Conservation (phyloP, 2,888 invertebrate genomes). For the Stenolophus ochropezus region DNA sequence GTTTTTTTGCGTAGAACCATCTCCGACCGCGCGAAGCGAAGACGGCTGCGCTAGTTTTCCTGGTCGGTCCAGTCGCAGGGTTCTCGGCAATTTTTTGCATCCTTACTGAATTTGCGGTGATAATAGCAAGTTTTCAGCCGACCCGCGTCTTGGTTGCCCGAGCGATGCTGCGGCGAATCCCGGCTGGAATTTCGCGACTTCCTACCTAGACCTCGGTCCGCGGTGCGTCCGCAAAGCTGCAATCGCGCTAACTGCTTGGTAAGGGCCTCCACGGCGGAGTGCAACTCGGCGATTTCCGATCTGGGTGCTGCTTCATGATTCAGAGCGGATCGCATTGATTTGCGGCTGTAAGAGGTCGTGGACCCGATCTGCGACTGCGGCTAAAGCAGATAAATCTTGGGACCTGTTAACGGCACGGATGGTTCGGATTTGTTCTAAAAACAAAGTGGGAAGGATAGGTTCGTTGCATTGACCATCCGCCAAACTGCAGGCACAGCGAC, state of each 20-base stretch:
- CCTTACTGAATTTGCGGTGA: background rate
- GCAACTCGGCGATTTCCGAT: background rate
- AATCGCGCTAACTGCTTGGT: background rate
- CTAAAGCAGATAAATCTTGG: background rate
- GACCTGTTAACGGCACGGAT: background rate
- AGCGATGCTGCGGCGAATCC: background rate
- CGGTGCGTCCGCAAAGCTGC: background rate
- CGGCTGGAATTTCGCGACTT: background rate
- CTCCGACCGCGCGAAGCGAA: background rate
- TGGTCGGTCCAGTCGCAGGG: background rate
- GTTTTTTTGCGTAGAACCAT: background rate
- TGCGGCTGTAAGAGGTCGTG: background rate
- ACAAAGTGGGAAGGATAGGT: background rate
- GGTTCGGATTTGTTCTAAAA: background rate
- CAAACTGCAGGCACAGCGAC: background rate
- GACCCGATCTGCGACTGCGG: background rate
- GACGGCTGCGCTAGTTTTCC: background rate
- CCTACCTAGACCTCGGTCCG: background rate
- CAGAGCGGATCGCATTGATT: background rate
- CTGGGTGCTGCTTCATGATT: background rate
- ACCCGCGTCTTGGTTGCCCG: background rate
- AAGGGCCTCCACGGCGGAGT: background rate
- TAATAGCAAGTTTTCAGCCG: background rate
- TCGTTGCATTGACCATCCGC: background rate
- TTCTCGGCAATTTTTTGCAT: background rate